phyloP scores from a whole-genome alignment of 2,113 vertebrate genomes.

The Callochromis pleurospilus region DNA sequence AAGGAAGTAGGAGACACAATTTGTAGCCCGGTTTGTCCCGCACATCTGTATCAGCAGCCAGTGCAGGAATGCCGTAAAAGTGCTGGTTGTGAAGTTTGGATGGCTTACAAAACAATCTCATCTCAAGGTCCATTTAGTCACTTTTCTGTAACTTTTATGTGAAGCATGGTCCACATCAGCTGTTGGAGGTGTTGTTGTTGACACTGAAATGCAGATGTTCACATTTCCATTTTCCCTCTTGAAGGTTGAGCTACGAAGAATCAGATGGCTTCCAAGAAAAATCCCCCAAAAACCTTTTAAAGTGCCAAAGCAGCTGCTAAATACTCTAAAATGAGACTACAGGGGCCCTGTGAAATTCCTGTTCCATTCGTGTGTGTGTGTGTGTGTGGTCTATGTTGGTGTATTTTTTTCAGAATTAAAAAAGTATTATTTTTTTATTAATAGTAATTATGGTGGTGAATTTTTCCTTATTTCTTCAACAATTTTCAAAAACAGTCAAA shows the following conservation, averaged over 20 bases:
- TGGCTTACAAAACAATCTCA: not conserved
- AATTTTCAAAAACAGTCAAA: not conserved
- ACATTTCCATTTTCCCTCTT: not conserved
- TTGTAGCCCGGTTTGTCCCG: not conserved
- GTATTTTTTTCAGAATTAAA: not conserved
- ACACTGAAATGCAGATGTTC: not conserved
- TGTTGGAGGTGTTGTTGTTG: not conserved
- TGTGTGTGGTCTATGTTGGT: not conserved
- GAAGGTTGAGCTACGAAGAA: not conserved
- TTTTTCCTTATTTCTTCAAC: not conserved
- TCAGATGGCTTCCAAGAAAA: not conserved
- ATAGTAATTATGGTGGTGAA: not conserved
- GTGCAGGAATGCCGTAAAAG: not conserved
- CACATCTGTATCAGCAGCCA: not conserved
- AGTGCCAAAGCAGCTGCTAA: not conserved
- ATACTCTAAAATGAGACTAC: not conserved
- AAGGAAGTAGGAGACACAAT: not conserved
- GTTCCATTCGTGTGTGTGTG: not conserved
- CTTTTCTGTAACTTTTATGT: not conserved
- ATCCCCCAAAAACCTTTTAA: not conserved
- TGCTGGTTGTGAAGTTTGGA: not conserved
- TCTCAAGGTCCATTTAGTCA: not conserved
- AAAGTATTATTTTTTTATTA: not conserved
- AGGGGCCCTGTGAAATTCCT: not conserved
- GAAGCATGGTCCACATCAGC: not conserved